Base-by-base conservation (phyloP, 1,140 invertebrate species). In the Eulimnadia texana region DNA sequence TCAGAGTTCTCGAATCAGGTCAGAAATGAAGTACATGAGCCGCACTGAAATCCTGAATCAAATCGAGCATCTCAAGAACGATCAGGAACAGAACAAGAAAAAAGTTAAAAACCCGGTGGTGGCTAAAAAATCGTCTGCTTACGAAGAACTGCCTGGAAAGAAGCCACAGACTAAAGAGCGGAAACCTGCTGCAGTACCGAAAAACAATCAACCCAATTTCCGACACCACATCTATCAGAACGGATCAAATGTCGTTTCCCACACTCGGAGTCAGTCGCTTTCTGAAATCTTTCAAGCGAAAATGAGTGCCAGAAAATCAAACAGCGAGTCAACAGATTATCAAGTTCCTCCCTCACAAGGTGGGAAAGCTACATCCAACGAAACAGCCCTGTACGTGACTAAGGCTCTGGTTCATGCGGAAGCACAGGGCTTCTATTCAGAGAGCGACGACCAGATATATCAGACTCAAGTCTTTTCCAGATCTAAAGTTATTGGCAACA, bases 11-110 rank as follows among this genome's bases (percentile, higher is more conserved):
- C 55, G 65, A 11, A 51, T 68, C 16, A 55, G 59, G 11, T 56
- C 49, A n/a, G 63, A 66, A 47, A 57, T 66, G 25, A 56, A 66
- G 33, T n/a, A 67, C 47, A 50, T 66, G 61, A 65, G 57, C 29
- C 64, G 65, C 19, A 33, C 60, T 3, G 66, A 68, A 9, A 68
- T 68, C 50, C 62, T 68, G 24, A 19, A 61, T 3, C 58, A 63
- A 22, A 67, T 68, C 60, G 29, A 58, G n/a, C 27, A 42, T 6
- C 47, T 63, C 6, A 63, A 63, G 52, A 47, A 20, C 50, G 60
- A 53, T 19, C 54, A 29, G n/a, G 20, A 57, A 19, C 28, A 29
- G 22, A 51, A 54, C 13, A 51, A 28, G 25, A 27, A 51, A 24
- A 47, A 54, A n/a, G 22, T 24, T 28, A 23, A 23, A 25, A 2